Evolutionary conservation across 2,888 invertebrate genomes (phyloP).

Genomic region (Perizoma flavofasciatum): DNA sequence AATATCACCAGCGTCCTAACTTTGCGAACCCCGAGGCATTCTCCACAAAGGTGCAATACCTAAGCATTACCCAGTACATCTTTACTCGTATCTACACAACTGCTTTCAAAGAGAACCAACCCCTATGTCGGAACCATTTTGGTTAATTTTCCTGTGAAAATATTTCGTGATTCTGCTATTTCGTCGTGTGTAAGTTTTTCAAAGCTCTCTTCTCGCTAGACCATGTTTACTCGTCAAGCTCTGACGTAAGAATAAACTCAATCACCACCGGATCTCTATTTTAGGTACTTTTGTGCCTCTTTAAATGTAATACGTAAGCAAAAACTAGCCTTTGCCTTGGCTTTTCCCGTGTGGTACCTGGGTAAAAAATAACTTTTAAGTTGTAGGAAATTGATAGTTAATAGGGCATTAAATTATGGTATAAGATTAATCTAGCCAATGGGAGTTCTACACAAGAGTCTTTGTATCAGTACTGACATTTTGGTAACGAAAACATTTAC

Average conservation of each 20-base stretch:
- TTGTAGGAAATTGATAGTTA: too few species aligned
- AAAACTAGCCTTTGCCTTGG: too few species aligned
- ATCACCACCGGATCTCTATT: conserved; percentile 42
- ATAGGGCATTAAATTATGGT: too few species aligned
- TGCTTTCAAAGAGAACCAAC: conserved; percentile 6
- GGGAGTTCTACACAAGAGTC: too few species aligned
- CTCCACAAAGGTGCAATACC: conserved; percentile 50
- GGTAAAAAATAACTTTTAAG: too few species aligned
- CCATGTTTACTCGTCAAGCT: conserved; percentile 43
- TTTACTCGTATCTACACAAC: neutral
- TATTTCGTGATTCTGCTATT: conserved; percentile 24
- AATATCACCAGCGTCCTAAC: conserved; percentile 46
- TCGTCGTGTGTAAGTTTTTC: conserved; percentile 33
- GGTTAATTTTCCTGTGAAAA: conserved; percentile 10
- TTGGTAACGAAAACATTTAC: too few species aligned
- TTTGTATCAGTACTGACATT: too few species aligned
- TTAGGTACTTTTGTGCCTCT: conserved; percentile 5
- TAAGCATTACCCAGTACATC: conserved; percentile 17
- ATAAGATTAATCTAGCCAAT: too few species aligned
- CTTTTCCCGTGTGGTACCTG: too few species aligned
- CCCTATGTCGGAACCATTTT: neutral
- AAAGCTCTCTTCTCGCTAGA: conserved; percentile 42
- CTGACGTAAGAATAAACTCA: conserved; percentile 50
- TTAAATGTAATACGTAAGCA: conserved; percentile 8
- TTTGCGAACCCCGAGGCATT: conserved; percentile 46